A percentile compares a stretch with the other conserved stretches of the same genome.
Conservation (phyloP, 1,140 invertebrate species). For the Nomia melanderi region DNA sequence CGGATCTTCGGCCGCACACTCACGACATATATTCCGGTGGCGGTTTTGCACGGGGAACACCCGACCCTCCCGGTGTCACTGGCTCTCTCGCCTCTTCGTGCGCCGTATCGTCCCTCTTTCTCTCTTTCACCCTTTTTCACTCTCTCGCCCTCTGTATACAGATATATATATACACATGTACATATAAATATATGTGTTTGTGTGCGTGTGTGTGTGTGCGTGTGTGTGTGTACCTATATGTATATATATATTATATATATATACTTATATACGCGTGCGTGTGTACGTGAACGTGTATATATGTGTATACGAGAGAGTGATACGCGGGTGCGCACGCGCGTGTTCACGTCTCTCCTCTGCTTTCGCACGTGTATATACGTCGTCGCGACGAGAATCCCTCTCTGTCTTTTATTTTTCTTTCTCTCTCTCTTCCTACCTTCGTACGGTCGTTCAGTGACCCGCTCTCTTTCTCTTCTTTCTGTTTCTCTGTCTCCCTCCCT, state of each 20-base stretch:
- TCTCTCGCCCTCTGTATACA: conserved; percentile 13
- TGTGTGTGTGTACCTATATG: not conserved
- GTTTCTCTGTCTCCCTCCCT: not conserved
- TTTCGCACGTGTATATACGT: conserved; percentile 53
- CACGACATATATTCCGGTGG: conserved; percentile 61
- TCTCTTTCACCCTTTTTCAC: conserved; percentile 16
- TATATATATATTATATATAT: not conserved
- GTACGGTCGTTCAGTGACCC: conserved; percentile 65
- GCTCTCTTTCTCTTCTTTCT: conserved; percentile 45
- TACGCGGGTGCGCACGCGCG: conserved; percentile 57
- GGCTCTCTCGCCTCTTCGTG: conserved; percentile 49
- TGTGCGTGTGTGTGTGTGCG: too few relatives aligned
- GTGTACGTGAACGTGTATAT: too few relatives aligned
- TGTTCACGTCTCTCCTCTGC: conserved; percentile 57
- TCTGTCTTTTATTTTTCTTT: conserved; percentile 37
- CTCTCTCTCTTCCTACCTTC: conserved; percentile 42
- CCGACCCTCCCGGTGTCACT: conserved; percentile 60
- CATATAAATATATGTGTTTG: not conserved
- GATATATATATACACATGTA: conserved; percentile 4
- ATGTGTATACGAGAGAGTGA: not conserved
- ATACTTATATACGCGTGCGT: not conserved
- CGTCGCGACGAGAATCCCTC: conserved; percentile 38
- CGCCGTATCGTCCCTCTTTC: conserved; percentile 31
- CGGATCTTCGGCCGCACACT: conserved; percentile 49
- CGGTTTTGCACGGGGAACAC: conserved; percentile 61